Evolutionary conservation across 1,140 invertebrate genomes (phyloP).

Genomic region (Halotydeus destructor): DNA sequence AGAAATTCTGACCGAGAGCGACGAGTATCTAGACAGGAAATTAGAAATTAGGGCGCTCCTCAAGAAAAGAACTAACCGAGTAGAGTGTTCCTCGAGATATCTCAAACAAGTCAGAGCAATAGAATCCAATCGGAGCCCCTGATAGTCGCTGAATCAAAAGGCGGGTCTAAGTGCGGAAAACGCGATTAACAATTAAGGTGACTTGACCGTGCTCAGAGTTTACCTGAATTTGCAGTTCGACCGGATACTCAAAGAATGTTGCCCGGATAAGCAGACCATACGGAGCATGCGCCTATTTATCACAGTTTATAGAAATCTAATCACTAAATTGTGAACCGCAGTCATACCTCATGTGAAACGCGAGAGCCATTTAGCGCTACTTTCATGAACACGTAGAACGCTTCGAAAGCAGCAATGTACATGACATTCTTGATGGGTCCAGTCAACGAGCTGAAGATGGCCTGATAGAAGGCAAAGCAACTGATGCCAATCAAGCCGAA

Average conservation of each 20-base stretch:
- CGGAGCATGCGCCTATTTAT: conserved; percentile 7
- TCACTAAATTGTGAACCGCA: background rate
- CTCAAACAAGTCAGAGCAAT: conserved; percentile 13
- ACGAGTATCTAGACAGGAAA: conserved; percentile 5
- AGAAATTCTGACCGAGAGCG: conserved; percentile 12
- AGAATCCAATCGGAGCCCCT: conserved; percentile 11
- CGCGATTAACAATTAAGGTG: background rate
- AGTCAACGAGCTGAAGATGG: conserved; percentile 20
- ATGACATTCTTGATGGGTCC: conserved; percentile 1
- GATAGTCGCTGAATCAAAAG: conserved; percentile 13
- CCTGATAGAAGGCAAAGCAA: conserved; percentile 8
- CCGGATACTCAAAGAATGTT: conserved; percentile 9
- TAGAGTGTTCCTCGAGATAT: conserved; percentile 3
- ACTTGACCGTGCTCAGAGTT: background rate
- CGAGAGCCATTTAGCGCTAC: conserved; percentile 6
- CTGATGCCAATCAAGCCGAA: conserved; percentile 3
- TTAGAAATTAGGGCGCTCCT: background rate
- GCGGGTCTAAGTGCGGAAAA: conserved; percentile 1
- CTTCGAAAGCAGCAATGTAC: conserved; percentile 7
- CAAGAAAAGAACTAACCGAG: background rate
- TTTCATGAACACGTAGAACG: conserved; percentile 8
- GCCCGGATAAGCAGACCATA: conserved; percentile 5
- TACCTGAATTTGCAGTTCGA: conserved; percentile 12
- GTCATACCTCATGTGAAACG: conserved; percentile 7
- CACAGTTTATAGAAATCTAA: background rate